Conservation (phyloP, 2,113 vertebrate genomes). For the Raja brachyura region DNA sequence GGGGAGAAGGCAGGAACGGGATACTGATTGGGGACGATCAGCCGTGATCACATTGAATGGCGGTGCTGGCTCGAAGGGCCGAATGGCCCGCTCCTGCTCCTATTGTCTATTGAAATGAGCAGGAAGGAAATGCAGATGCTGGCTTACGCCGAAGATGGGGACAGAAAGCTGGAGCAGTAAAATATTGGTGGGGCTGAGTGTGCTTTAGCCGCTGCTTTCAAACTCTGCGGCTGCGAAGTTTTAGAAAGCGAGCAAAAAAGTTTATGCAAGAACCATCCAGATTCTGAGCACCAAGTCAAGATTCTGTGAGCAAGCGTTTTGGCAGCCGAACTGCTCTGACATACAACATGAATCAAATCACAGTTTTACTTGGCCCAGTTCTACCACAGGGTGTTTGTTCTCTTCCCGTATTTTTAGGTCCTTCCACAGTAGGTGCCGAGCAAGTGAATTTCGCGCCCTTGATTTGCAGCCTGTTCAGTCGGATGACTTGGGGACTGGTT, state of each 20-base stretch:
- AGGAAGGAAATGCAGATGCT: no score
- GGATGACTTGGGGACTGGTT: neutral
- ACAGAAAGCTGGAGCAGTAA: no score
- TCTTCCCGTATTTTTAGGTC: slow-evolving; percentile 29
- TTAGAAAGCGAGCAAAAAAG: neutral
- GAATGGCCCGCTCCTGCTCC: no score
- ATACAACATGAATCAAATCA: slow-evolving; percentile 33
- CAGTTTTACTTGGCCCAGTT: slow-evolving; percentile 28
- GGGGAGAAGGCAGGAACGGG: no score
- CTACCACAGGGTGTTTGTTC: slow-evolving; percentile 19
- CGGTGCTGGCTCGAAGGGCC: no score
- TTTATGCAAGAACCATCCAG: neutral
- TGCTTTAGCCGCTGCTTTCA: neutral
- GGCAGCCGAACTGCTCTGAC: neutral
- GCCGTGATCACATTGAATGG: no score
- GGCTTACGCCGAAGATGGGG: no score
- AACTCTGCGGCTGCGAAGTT: neutral
- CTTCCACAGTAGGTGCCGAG: slow-evolving; percentile 12
- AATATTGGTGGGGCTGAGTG: neutral
- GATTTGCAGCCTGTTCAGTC: neutral
- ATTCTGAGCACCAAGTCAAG: slow-evolving; percentile 6
- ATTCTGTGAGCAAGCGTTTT: slow-evolving; percentile 19
- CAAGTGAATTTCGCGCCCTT: neutral
- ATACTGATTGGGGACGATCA: no score
- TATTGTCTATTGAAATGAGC: no score